Percentiles rank a stretch among this genome's conserved stretches.
These are phyloP conservation scores for Escarpia spicata DNA, from an alignment of 2,888 invertebrate genomes.

Conservation along the genomic window DNA sequence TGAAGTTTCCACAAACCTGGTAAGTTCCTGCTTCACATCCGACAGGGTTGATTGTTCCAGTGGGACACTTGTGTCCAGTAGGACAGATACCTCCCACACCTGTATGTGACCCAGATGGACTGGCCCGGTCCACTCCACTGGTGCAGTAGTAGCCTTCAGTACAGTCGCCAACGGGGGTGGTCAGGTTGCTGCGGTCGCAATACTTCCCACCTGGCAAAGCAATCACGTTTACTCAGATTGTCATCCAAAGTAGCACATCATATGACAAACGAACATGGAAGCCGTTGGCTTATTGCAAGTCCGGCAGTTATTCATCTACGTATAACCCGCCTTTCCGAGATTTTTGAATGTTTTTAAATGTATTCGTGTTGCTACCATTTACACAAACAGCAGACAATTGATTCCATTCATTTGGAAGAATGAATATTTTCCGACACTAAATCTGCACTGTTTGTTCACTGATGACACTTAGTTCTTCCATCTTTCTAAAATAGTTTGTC, in stretches of 20 bases:
- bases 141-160: constrained; percentile 59
- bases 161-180: constrained; percentile 54
- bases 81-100: constrained; percentile 62
- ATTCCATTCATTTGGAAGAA: too few relatives aligned
- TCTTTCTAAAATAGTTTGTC: too few relatives aligned
- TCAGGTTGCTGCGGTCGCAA: constrained; percentile 52
- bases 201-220: constrained; percentile 41
- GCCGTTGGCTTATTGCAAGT: too few relatives aligned
- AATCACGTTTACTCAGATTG: not conserved
- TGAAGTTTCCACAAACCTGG: constrained; percentile 49
- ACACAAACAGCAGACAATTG: too few relatives aligned
- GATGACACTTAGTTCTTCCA: too few relatives aligned
- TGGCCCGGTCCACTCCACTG: constrained; percentile 53
- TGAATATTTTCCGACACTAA: too few relatives aligned
- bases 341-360: too few relatives aligned
- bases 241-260: not conserved
- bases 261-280: too few relatives aligned
- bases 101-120: constrained; percentile 57
- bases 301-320: too few relatives aligned
- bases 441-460: too few relatives aligned
- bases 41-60: constrained; percentile 49
- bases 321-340: too few relatives aligned
- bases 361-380: too few relatives aligned
- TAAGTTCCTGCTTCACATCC: constrained; percentile 59
- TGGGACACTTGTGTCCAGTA: constrained; percentile 55